Percentiles rank a stretch among this genome's conserved stretches.
Conservation (phyloP, 2,113 vertebrate species). For the Thoracochromis brauschi region DNA sequence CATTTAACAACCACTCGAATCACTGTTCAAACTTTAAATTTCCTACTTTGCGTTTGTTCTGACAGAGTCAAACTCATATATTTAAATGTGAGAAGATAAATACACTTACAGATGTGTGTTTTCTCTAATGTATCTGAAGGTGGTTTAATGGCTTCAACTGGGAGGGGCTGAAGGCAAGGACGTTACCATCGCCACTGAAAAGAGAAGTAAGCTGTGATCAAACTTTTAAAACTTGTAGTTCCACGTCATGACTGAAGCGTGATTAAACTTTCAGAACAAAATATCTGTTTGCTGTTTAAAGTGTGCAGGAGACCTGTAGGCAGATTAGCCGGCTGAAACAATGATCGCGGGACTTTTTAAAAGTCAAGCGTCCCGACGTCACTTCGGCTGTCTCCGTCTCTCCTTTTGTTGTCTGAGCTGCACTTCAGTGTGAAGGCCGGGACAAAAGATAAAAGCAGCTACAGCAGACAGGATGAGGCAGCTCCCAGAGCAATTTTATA, state of each 20-base stretch:
- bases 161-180: conserved; percentile 82
- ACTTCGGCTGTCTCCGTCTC: background rate
- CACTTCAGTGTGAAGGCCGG: background rate
- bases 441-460: background rate
- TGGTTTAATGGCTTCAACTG: conserved; percentile 93
- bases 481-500: background rate
- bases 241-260: background rate
- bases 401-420: background rate
- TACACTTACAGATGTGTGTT: background rate
- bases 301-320: background rate
- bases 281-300: background rate
- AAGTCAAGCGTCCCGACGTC: rapidly evolving
- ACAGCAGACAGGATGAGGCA: background rate
- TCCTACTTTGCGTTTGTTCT: background rate
- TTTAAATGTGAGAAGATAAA: background rate
- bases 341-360: background rate
- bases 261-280: background rate
- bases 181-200: conserved; percentile 79
- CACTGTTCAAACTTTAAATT: background rate
- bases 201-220: conserved; percentile 74
- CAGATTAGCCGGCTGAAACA: background rate
- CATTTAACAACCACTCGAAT: rapidly evolving
- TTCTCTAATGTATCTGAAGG: conserved; percentile 48
- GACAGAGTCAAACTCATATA: background rate
- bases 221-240: background rate